Evolutionary conservation across 1,140 invertebrate species (phyloP), one percentile per base, ranked within the genome.

Genomic region (Cataglyphis hispanica): DNA sequence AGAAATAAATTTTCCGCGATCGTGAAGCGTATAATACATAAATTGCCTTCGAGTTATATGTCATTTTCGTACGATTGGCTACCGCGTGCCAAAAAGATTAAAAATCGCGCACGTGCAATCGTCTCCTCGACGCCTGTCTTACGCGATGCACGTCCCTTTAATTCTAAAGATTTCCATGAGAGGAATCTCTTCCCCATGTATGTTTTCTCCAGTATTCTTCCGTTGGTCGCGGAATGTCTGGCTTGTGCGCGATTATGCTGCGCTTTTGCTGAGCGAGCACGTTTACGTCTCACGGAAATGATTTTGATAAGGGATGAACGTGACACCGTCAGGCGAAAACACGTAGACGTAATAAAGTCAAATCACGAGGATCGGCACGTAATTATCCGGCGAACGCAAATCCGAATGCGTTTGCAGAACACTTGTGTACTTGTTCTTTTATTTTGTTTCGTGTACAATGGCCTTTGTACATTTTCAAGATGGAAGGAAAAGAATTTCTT

Each of bases 241-340:
- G 22, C 34, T 27, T 66, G 46, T 16, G 61, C 27, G n/a, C 31
- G 61, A 61, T 81, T 81, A 50, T 31, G 16, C 22, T 61, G 37
- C 56, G 22, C 25, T 86, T 81, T 70, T 27, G 76, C 61, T 53
- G 53, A 86, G 16, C 25, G 27, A 70, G 66, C 85, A 83, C 56
- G 64, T 86, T 85, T 85, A 67, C 37, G 6, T 66, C 43, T 61
- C 50, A 31, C 56, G 64, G 56, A 83, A 83, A 37, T 40, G 37
- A 70, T 81, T 81, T 81, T 60, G 78, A 83, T 80, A 86, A 81
- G 66, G 66, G 56, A 72, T 81, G 25, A 64, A 86, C 85, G 85
- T 86, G 85, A 83, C 67, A 83, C 58, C 67, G 40, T 10, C 22
- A 75, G 11, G n/a, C 31, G 46, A 81, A 72, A 86, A 74, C 40